Percentiles rank a stretch among this genome's conserved stretches.
These are phyloP conservation scores for Hydraecia micacea DNA, from an alignment of 2,888 invertebrate genomes.

Conservation along the genomic window DNA sequence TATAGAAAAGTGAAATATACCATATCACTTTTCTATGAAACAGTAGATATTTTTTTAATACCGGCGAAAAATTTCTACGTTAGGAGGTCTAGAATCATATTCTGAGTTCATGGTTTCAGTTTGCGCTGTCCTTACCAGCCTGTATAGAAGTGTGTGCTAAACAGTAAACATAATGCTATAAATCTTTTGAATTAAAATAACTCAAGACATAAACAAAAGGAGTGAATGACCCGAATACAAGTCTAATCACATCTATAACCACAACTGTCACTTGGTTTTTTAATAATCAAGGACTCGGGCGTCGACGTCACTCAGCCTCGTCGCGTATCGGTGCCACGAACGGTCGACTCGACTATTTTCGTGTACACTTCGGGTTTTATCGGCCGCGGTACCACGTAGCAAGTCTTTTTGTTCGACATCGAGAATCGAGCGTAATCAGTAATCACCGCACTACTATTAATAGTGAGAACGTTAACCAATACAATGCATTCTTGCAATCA, in stretches of 20 bases:
- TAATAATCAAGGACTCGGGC: constrained; percentile 79
- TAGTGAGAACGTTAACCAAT: constrained; percentile 64
- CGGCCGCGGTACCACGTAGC: constrained; percentile 59
- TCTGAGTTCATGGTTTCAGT: neutral
- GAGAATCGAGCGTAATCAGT: constrained; percentile 65
- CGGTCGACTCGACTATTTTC: constrained; percentile 75
- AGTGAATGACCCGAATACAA: constrained; percentile 65
- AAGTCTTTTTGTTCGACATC: constrained; percentile 64
- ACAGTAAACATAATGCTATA: neutral
- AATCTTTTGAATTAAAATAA: constrained; percentile 7
- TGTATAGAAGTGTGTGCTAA: neutral
- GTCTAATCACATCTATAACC: constrained; percentile 66
- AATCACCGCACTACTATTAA: constrained; percentile 68
- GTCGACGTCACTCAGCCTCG: constrained; percentile 73
- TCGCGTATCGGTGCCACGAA: constrained; percentile 79
- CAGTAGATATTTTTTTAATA: too few species aligned
- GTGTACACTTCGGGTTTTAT: constrained; percentile 72
- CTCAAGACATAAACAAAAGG: constrained; percentile 45
- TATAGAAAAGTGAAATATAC: neutral
- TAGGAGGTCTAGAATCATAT: neutral
- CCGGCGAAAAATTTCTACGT: neutral
- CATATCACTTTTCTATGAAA: too few species aligned
- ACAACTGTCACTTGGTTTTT: constrained; percentile 77
- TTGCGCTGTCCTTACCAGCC: neutral
- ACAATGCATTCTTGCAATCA: constrained; percentile 65